Base-by-base conservation (phyloP, 2,797 vertebrate genomes). In the Anguilla marmorata region DNA sequence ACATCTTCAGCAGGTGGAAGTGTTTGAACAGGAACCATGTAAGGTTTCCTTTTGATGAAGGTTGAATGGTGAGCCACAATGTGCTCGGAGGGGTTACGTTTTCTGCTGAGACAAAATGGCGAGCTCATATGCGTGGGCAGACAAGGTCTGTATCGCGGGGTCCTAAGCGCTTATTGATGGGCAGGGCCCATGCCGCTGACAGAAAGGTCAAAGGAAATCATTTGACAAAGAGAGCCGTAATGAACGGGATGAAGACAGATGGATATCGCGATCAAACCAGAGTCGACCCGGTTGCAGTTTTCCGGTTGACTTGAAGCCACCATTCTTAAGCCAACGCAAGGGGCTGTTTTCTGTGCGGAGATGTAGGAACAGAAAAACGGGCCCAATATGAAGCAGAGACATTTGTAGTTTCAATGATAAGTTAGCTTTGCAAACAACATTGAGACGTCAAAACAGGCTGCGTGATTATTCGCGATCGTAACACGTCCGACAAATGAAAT, bases 161-260 rank as follows among this genome's bases (percentile, higher is more conserved):
- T 63, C 56, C 0, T 60, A 85, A 85, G 56, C 52, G 56, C 84
- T 85, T 85, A 85, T 85, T 41, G 56, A 85, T 63, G 41, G n/a
- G 9, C 2, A 30, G 33, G 27, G 8, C 30, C 84, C 33, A 6
- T 4, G 19, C 60, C 12, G n/a, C 24, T 4, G 50, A 56, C 19
- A 30, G 52, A 85, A 85, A 85, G 50, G 24, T 85, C 83, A 85
- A 85, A 58, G 52, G 83, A 85, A 85, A 52, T 85, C 48, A 56
- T 85, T 54, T 54, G 11, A 33, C 52, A 30, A 24, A 30, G n/a
- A 83, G 48, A 48, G 69, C 0, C 24, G 12, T 37, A 74, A 74
- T 58, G 14, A 58, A 58, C 33, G 0, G 69, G 69, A 37, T 74
- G 69, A 72, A 72, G 27, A 30, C 6, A 72, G 24, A 74, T 16